Base-by-base conservation (phyloP, 2,888 invertebrate genomes). In the Heteromurus nitidus region DNA sequence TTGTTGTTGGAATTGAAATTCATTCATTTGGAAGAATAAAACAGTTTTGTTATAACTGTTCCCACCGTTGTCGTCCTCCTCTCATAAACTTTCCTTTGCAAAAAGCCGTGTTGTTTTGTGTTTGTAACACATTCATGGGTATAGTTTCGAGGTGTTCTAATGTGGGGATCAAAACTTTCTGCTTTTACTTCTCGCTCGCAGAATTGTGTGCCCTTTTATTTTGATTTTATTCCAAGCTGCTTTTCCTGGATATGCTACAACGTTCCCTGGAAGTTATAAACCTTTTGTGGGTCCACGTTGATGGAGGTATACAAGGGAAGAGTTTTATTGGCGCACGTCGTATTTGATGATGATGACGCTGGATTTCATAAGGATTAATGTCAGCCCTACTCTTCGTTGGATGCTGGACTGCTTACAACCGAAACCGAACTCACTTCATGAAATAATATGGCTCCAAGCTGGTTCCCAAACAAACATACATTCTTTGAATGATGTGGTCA, bases 361-460 rank as follows among this genome's bases (percentile, higher is more conserved):
- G 58, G 58, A 58, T 58, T 58, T 58, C 58, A 58, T 24, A 1
- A 58, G 58, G 58, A 58, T 58, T 58, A 58, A 58, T 58, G 58
- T 58, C 26, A 58, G 26, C 28, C 28, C 13, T 18, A 11, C 58
- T 26, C 28, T 13, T 18, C 28, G 50, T 18, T 3, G 13, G 11
- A 50, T 11, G 11, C 3, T 50, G n/a, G 50, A 7, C n/a, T 50
- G 36, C 9, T n/a, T 3, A 50, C 11, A 50, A 50, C 7, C 13
- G 36, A 9, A 5, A 9, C 5, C 36, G 5, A 36, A 36, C 5
- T 36, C 36, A 36, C 13, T 36, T 36, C 13, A 36, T 36, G 36
- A 13, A 36, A 13, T 36, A 36, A 36, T 5, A 9, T 36, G 36
- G n/a, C n/a, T n/a, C n/a, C n/a, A n/a, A 36, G 36, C 36, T 36